A percentile compares a stretch with the other conserved stretches of the same genome.
Evolutionary conservation across 2,888 invertebrate species (phyloP).

Genomic region (Pterostichus madidus): DNA sequence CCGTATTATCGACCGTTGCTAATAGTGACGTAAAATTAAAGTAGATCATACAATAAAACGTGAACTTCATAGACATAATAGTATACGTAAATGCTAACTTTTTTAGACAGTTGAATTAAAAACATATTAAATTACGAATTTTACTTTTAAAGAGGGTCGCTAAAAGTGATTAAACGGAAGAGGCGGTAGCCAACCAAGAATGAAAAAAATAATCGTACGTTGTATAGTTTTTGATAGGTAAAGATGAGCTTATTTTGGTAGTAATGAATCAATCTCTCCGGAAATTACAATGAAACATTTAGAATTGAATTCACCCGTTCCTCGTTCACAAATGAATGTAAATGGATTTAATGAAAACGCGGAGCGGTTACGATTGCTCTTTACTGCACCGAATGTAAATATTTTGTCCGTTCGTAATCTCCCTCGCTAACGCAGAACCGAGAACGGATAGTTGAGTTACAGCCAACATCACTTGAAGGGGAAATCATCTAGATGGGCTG

Average conservation of each 20-base stretch:
- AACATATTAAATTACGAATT: too few species aligned
- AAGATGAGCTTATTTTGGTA: constrained; percentile 12
- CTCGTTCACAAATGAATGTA: constrained; percentile 51
- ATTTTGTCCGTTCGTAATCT: constrained; percentile 43
- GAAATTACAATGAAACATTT: constrained; percentile 62
- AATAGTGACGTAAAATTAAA: too few species aligned
- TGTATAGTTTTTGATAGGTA: background rate
- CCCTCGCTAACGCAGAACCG: constrained; percentile 8
- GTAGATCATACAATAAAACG: too few species aligned
- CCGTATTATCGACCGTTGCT: too few species aligned
- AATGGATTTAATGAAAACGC: constrained; percentile 58
- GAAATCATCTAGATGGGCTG: constrained; percentile 13
- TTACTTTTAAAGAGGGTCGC: too few species aligned
- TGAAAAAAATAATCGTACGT: background rate
- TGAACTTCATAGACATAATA: too few species aligned
- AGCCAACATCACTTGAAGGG: constrained; percentile 7
- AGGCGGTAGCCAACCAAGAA: background rate
- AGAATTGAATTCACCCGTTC: constrained; percentile 47
- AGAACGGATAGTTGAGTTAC: background rate
- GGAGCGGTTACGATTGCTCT: constrained; percentile 56
- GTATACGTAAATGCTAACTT: too few species aligned
- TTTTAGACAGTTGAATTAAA: too few species aligned
- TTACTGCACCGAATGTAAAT: constrained; percentile 55
- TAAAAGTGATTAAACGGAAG: background rate
- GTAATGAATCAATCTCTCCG: constrained; percentile 54